Conservation (phyloP, 2,113 vertebrate genomes). For the Aviceda subcristata region DNA sequence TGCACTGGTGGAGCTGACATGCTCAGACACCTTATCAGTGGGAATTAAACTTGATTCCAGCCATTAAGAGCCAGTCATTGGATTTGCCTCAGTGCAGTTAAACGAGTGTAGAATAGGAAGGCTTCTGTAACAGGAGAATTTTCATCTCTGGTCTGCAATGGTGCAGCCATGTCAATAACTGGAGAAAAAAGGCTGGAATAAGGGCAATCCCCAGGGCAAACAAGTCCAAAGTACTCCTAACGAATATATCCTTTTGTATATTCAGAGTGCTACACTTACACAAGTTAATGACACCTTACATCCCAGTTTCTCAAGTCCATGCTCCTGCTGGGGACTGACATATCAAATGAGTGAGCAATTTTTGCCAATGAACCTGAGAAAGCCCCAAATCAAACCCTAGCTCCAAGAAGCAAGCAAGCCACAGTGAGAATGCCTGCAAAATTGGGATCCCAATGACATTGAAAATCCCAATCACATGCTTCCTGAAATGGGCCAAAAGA, state of each 20-base stretch:
- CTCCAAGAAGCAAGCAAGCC: neutral
- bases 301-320: neutral
- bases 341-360: neutral
- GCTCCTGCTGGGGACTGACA: neutral
- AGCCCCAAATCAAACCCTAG: neutral
- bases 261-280: neutral
- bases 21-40: neutral
- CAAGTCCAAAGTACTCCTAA: neutral
- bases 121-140: neutral
- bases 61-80: neutral
- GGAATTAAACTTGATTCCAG: conserved; percentile 46
- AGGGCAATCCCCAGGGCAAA: neutral
- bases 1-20: neutral
- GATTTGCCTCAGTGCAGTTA: neutral
- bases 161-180: neutral
- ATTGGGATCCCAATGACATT: neutral
- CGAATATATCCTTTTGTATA: neutral
- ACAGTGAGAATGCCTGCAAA: neutral
- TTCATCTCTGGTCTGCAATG: neutral
- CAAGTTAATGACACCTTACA: neutral
- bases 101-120: neutral
- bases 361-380: conserved; percentile 7
- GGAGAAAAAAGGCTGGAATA: conserved; percentile 1
- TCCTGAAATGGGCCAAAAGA: neutral
- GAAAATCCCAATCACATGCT: neutral